These are phyloP conservation scores for Synanthedon vespiformis DNA, from an alignment of 2,888 invertebrate genomes.

Conservation along the genomic window DNA sequence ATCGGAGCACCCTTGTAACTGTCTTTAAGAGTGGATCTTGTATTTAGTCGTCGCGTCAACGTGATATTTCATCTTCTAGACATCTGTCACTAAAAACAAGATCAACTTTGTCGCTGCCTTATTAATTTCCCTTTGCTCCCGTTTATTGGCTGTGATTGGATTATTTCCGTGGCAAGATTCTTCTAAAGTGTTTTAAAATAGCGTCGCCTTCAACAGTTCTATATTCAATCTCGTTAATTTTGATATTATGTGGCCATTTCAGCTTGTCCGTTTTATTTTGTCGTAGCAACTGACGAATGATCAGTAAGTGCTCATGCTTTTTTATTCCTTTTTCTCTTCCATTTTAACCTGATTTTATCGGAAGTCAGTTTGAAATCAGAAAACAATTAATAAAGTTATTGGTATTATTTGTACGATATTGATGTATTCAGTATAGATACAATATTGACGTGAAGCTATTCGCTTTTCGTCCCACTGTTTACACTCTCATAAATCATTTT, in stretches of 20 bases:
- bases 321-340: background rate
- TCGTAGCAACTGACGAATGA: background rate
- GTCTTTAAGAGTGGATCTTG: background rate
- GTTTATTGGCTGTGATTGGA: slow-evolving; percentile 57
- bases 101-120: slow-evolving; percentile 51
- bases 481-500: slow-evolving; percentile 39
- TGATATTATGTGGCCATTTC: slow-evolving; percentile 7
- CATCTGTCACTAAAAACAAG: slow-evolving; percentile 52
- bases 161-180: slow-evolving; percentile 52
- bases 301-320: background rate
- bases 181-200: slow-evolving; percentile 36
- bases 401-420: slow-evolving; percentile 14
- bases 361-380: background rate
- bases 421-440: slow-evolving; percentile 42
- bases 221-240: slow-evolving; percentile 24
- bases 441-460: slow-evolving; percentile 32
- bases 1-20: background rate
- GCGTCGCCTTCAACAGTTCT: slow-evolving; percentile 14
- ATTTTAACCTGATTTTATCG: background rate
- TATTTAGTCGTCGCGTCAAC: slow-evolving; percentile 20
- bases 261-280: background rate
- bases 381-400: slow-evolving; percentile 1
- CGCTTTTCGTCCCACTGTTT: slow-evolving; percentile 37
- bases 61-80: slow-evolving; percentile 49
- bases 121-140: slow-evolving; percentile 55